Evolutionary conservation across 2,797 vertebrate genomes (phyloP).

Genomic region (Myioborus melanocephalus): DNA sequence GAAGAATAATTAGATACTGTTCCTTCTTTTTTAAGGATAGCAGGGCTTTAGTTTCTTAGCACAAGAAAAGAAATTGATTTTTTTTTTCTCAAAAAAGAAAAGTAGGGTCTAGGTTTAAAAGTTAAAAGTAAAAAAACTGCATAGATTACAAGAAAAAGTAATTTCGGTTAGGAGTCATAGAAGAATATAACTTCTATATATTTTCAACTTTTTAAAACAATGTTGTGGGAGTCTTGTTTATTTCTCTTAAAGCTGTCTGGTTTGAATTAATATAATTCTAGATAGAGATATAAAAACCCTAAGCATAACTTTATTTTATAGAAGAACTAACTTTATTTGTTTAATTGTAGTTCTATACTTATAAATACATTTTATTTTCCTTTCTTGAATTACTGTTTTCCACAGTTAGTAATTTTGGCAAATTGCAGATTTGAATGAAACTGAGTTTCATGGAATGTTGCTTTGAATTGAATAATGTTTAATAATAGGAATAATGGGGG

Average conservation of each 20-base stretch:
- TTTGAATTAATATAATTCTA: background rate
- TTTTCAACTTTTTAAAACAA: background rate
- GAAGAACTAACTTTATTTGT: background rate
- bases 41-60: background rate
- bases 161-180: background rate
- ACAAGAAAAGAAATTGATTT: background rate
- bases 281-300: background rate
- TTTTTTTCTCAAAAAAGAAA: background rate
- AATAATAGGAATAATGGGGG: background rate
- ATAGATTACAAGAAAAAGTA: background rate
- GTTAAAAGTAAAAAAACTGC: background rate
- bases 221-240: background rate
- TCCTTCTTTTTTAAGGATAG: background rate
- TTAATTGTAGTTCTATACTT: background rate
- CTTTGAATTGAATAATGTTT: background rate
- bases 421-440: background rate
- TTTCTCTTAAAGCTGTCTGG: background rate
- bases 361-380: background rate
- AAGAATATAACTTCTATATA: background rate
- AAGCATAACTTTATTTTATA: background rate
- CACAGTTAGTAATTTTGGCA: background rate
- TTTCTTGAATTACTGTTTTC: background rate
- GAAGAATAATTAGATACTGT: background rate
- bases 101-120: background rate
- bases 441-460: background rate